Percentiles rank a stretch among this genome's conserved stretches.
Evolutionary conservation across 2,797 vertebrate species (phyloP).

Genomic region (Otolemur crassicaudatus): DNA sequence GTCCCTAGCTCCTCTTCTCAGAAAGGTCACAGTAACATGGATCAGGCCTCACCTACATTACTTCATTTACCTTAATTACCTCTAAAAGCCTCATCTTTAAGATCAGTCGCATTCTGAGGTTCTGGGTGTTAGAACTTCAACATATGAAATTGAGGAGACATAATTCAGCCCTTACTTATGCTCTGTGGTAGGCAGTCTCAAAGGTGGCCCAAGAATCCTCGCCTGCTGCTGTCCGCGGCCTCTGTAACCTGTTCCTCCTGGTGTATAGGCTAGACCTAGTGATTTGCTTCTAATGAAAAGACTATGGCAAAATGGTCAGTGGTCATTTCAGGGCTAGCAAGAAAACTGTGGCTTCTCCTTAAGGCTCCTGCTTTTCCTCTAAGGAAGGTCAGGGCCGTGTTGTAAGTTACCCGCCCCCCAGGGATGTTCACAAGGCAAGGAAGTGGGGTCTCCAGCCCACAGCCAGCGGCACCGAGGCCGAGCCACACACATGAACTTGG

Average conservation of each 20-base stretch:
- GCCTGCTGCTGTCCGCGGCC: not conserved
- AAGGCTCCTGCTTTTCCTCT: not conserved
- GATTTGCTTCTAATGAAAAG: conserved; percentile 15
- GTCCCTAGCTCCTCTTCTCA: not conserved
- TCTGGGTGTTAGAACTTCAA: not conserved
- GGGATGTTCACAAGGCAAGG: not conserved
- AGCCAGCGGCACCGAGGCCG: not conserved
- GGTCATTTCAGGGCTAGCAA: not conserved
- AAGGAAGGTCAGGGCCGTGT: not conserved
- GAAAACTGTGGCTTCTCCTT: not conserved
- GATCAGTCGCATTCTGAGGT: not conserved
- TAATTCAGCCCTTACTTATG: not conserved
- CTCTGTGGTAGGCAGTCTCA: not conserved
- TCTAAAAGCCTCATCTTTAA: not conserved
- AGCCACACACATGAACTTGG: not conserved
- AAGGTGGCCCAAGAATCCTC: not conserved
- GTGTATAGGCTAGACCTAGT: not conserved
- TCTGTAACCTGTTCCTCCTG: not conserved
- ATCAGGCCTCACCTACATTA: not conserved
- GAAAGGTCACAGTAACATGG: not conserved
- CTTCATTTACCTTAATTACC: not conserved
- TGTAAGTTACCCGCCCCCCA: not conserved
- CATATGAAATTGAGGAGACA: not conserved
- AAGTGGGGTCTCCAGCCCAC: not conserved
- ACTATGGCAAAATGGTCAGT: not conserved